phyloP scores from a whole-genome alignment of 2,888 invertebrate genomes.

The Clivina fossor region DNA sequence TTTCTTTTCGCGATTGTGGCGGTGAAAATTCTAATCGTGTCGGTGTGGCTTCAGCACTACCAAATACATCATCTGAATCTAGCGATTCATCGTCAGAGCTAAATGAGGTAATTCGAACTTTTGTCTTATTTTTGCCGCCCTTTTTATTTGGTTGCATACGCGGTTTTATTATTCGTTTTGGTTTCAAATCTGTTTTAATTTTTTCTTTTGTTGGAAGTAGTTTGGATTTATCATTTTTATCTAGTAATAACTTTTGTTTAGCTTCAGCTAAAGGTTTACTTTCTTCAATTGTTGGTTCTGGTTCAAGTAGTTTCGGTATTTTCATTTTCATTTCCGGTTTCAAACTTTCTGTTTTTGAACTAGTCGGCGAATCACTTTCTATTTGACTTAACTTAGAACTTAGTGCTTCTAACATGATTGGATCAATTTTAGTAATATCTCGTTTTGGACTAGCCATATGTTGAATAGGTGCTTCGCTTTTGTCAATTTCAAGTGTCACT shows the following conservation, averaged over 20 bases:
- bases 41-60: constrained; percentile 73
- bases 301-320: constrained; percentile 26
- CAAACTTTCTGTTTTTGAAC: constrained; percentile 71
- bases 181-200: constrained; percentile 64
- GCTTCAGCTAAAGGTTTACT: constrained; percentile 39
- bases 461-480: constrained; percentile 61
- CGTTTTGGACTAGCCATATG: constrained; percentile 70
- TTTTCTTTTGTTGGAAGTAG: constrained; percentile 50
- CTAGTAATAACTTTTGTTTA: constrained; percentile 40
- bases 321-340: constrained; percentile 47
- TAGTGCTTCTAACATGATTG: constrained; percentile 66
- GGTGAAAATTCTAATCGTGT: constrained; percentile 72
- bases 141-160: constrained; percentile 63
- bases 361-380: constrained; percentile 75
- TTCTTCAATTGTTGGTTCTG: constrained; percentile 43
- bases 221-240: constrained; percentile 38
- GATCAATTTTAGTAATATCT: constrained; percentile 72
- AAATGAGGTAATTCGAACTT: constrained; percentile 74
- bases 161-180: constrained; percentile 65
- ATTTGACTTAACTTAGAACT: constrained; percentile 75
- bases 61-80: constrained; percentile 76
- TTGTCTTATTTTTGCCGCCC: constrained; percentile 64
- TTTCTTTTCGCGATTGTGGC: constrained; percentile 73
- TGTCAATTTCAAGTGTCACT: constrained; percentile 70
- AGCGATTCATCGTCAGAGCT: constrained; percentile 76